Base-by-base conservation (phyloP, 2,113 vertebrate species). In the Pogona vitticeps region DNA sequence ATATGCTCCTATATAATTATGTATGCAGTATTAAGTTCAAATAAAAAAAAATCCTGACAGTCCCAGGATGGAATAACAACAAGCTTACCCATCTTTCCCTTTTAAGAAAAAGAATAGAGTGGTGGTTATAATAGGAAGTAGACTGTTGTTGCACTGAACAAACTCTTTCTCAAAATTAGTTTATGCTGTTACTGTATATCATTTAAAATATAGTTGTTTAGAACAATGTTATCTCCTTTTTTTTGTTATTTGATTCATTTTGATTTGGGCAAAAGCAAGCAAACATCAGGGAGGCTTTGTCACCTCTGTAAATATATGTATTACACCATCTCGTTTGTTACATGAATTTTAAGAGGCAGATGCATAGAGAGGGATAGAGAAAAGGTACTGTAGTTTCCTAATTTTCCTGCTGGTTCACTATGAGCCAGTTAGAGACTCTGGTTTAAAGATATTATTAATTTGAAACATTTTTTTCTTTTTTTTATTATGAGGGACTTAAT, bases 181-280 rank as follows among this genome's bases (percentile, higher is more conserved):
- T 81, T 38, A 68, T 52, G 46, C 73, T n/a, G 2, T 38, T 52
- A 14, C 31, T 56, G 10, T 80, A 21, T 46, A 33, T 52, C 46
- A 52, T 52, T 65, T 76, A 76, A 46, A 76, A 85, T 67, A 85
- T 38, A 31, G 3, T 52, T 38, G 21, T 56, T 23, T 67, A 7
- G 9, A 67, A 46, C 21, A 56, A 14, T 46, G 20, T 61, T 52
- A 58, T 52, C 31, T 59, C 33, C 36, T 28, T 36, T 14, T 36
- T 81, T 86, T 86, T 75, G 85, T 73, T 75, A 73, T 65, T 81
- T 86, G 79, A 87, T 81, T 10, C 79, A 31, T 46, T 86, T 63
- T 86, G 56, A 80, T n/a, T 8, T 46, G 68, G 3, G 13, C 42
- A 63, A 26, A 52, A 75, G 17, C 70, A 52, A 33, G 36, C n/a